Evolutionary conservation across 2,113 vertebrate species (phyloP), one percentile per base, ranked within the genome.

Genomic region (Lates calcarifer): DNA sequence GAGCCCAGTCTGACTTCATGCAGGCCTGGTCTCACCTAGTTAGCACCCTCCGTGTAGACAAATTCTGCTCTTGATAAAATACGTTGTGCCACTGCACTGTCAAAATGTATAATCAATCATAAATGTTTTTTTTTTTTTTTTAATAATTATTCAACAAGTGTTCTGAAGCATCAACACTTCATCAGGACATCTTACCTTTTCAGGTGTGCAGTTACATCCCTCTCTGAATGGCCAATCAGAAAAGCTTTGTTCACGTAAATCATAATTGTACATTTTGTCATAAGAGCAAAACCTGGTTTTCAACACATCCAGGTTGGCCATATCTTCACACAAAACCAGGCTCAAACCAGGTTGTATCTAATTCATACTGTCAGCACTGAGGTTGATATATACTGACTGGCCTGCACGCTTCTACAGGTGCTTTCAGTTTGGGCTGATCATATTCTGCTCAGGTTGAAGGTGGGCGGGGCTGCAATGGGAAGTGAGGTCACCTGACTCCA

Each of bases 191-290:
- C 82, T 79, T 93, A 96, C 95, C 77, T 96, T 95, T 29, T 95
- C 96, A 0, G 96, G 96, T 31, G 94, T 94, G 66, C 95, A 96
- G 63, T 91, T 94, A 71, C 95, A 96, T 31, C 95, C 96, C 45
- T 96, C 94, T 67, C 56, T 92, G 62, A 96, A 96, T 3, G 96
- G 96, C 96, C 97, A 97, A 10, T 94, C 90, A 9, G 55, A 73
- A 76, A 96, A 97, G 11, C 94, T 96, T 74, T 89, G 91, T 14
- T 95, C 29, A 0, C 96, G 93, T 1, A 86, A 87, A 5, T 96
- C 90, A n/a, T 92, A 93, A 0, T 90, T 91, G 78, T 97, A 96
- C 95, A 96, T 96, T 9, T 91, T 86, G 24, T 84, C 89, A 29
- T 89, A 95, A 15, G 61, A 56, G 5, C 12, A 1, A 68, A 82